Percentiles rank a stretch among this genome's conserved stretches.
phyloP scores from a whole-genome alignment of 2,888 invertebrate genomes.

The Allygus modestus region DNA sequence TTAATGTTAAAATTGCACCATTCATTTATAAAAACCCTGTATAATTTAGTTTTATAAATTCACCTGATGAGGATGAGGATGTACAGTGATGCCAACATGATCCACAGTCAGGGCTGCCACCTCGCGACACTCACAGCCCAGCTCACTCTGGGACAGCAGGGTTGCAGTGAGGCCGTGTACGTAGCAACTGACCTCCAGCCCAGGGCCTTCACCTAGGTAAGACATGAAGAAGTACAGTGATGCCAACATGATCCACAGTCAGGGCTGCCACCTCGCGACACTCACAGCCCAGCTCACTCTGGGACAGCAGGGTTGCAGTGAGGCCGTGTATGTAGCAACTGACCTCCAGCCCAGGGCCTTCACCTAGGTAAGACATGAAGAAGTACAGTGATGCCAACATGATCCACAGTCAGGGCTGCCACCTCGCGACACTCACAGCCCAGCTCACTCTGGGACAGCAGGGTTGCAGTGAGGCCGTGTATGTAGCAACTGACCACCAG shows the following conservation, averaged over 20 bases:
- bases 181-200: slow-evolving; percentile 73
- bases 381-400: slow-evolving; percentile 72
- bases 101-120: slow-evolving; percentile 72
- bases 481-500: slow-evolving; percentile 73
- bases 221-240: slow-evolving; percentile 69
- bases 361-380: slow-evolving; percentile 54
- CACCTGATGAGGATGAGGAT: slow-evolving; percentile 57
- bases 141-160: slow-evolving; percentile 75
- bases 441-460: slow-evolving; percentile 76
- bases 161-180: slow-evolving; percentile 75
- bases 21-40: too few relatives aligned
- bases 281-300: slow-evolving; percentile 74
- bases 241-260: slow-evolving; percentile 74
- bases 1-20: too few relatives aligned
- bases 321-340: slow-evolving; percentile 75
- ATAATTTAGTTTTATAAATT: too few relatives aligned
- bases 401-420: slow-evolving; percentile 72
- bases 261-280: slow-evolving; percentile 3
- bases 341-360: slow-evolving; percentile 65
- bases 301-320: slow-evolving; percentile 74
- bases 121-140: slow-evolving; percentile 70
- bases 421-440: slow-evolving; percentile 69
- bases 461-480: slow-evolving; percentile 75
- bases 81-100: slow-evolving; percentile 72
- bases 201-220: slow-evolving; percentile 5